Conservation (phyloP, 2,113 vertebrate species). For the Gadus macrocephalus region DNA sequence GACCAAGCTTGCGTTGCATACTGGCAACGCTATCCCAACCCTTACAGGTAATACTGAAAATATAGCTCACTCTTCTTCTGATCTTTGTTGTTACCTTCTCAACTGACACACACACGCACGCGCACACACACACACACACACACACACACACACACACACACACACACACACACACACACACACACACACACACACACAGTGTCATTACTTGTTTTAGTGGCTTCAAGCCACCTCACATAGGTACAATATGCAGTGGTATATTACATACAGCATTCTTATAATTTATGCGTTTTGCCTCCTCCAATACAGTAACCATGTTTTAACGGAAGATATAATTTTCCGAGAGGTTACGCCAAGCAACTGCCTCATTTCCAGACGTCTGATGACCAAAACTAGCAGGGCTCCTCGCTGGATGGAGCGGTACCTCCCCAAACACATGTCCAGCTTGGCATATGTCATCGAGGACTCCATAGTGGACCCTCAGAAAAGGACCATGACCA, state of each 20-base stretch:
- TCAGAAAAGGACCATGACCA: constrained; percentile 89
- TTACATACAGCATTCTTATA: no score
- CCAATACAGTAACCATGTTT: constrained; percentile 87
- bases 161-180: neutral
- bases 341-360: constrained; percentile 90
- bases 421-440: constrained; percentile 87
- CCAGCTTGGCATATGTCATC: constrained; percentile 90
- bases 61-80: neutral
- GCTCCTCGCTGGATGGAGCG: constrained; percentile 91
- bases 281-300: neutral
- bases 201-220: neutral
- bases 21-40: constrained; percentile 95
- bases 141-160: neutral
- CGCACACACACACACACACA: neutral
- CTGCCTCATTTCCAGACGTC: constrained; percentile 90
- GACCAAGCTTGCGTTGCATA: constrained; percentile 95
- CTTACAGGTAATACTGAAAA: constrained; percentile 79
- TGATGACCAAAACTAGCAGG: constrained; percentile 95
- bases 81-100: neutral
- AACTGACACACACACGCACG: neutral
- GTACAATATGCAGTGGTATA: no score
- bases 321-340: constrained; percentile 95
- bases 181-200: neutral
- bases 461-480: constrained; percentile 97
- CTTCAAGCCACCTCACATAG: no score